A percentile compares a stretch with the other conserved stretches of the same genome.
Evolutionary conservation across 2,113 vertebrate species (phyloP).

Genomic region (Cinclus mexicanus): DNA sequence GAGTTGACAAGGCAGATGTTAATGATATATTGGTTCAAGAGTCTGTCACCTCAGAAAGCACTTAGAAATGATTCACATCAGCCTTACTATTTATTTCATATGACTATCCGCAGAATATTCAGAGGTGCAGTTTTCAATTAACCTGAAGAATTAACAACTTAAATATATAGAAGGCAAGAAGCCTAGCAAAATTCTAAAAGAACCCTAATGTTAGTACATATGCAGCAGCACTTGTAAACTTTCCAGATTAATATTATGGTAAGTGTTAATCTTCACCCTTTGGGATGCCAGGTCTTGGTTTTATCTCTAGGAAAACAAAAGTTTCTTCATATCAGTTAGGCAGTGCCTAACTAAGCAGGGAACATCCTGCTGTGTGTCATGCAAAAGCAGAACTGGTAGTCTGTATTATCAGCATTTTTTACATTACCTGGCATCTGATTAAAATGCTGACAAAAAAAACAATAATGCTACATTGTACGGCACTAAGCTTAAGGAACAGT

Average conservation of each 20-base stretch:
- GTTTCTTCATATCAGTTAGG: not conserved
- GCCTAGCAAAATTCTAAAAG: not conserved
- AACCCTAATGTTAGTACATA: too few species aligned
- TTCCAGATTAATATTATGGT: not conserved
- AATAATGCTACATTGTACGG: not conserved
- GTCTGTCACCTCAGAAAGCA: not conserved
- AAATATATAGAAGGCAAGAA: not conserved
- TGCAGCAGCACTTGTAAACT: not conserved
- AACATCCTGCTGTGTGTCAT: not conserved
- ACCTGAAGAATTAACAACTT: not conserved
- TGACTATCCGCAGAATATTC: not conserved
- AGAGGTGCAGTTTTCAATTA: not conserved
- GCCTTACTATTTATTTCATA: not conserved
- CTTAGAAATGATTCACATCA: not conserved
- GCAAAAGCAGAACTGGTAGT: not conserved
- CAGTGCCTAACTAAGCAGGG: not conserved
- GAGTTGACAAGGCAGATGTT: conserved; percentile 23
- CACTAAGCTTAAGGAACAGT: not conserved
- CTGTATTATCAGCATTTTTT: not conserved
- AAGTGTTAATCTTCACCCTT: not conserved
- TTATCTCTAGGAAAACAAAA: not conserved
- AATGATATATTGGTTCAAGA: conserved; percentile 42
- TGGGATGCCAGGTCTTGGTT: not conserved
- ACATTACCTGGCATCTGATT: not conserved
- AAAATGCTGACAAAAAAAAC: not conserved